Evolutionary conservation across 2,888 invertebrate species (phyloP), one percentile per base, ranked within the genome.

Genomic region (Drosophila infuscata): DNA sequence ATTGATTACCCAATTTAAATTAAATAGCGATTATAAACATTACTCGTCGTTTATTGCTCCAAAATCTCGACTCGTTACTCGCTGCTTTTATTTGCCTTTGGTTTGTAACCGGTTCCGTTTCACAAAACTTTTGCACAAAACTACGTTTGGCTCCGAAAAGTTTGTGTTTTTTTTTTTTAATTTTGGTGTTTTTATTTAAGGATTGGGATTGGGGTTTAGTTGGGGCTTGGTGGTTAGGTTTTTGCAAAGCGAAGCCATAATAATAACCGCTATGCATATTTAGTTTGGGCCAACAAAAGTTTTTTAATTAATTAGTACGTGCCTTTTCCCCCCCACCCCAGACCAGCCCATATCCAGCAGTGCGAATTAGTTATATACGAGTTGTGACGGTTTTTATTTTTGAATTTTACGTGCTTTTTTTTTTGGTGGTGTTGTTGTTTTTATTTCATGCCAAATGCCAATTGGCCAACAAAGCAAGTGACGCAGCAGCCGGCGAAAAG

Each of bases 251-350:
- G 67, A 72, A 79, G 76, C 72, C 68, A 77, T 83, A 87, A 89
- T 87, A 89, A 87, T 83, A 83, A 76, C 71, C 65, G 70, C 82
- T 72, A 86, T 86, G 89, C 79, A 84, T 88, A 89, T 86, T 88
- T 85, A 88, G 83, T 85, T 84, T 76, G 63, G 77, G 54, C 69
- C 74, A 73, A 54, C 74, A 63, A 89, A 85, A 84, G 73, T 87
- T 85, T 85, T 85, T 89, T 89, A 85, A 85, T 85, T 85, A 85
- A 85, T 85, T 89, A 85, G 83, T 88, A 86, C 86, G 86, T 82
- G 83, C 54, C 33, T 46, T 51, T 43, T 36, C 52, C 33, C 30
- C 17, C 20, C 5, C 17, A 9, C 11, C 25, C 33, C n/a, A n/a
- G n/a, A n/a, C n/a, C n/a, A n/a, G n/a, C n/a, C 38, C 30, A 15